These are phyloP conservation scores for Alligator mississippiensis DNA, from an alignment of 2,113 vertebrate species.

Conservation along the genomic window DNA sequence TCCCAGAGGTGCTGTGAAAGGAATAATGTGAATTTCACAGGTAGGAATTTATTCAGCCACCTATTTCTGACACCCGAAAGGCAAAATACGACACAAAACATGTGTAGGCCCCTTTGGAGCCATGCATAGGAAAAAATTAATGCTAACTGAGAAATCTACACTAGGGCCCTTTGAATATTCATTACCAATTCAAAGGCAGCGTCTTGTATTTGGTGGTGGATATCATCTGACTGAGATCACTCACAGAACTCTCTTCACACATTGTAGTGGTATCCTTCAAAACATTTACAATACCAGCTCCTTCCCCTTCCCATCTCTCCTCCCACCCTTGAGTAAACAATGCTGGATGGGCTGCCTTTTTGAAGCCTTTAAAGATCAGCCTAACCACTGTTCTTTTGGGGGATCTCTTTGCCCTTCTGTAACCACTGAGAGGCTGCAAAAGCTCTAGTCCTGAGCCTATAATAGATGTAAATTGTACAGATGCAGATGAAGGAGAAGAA, in stretches of 20 bases:
- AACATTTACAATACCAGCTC: neutral
- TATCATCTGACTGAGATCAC: neutral
- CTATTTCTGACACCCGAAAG: neutral
- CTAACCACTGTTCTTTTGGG: neutral
- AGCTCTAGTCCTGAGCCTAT: neutral
- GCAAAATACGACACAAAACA: neutral
- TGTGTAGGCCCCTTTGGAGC: neutral
- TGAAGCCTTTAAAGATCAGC: constrained; percentile 27
- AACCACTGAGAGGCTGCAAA: constrained; percentile 14
- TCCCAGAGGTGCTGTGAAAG: neutral
- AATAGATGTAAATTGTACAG: constrained; percentile 54
- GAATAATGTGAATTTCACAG: constrained; percentile 19
- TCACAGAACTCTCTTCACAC: neutral
- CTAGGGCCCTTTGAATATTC: neutral
- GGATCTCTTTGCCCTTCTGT: constrained; percentile 16
- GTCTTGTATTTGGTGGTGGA: neutral
- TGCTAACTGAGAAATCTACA: neutral
- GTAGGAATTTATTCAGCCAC: neutral
- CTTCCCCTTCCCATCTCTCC: neutral
- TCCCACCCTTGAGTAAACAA: neutral
- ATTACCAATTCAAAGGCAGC: neutral
- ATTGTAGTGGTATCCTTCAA: neutral
- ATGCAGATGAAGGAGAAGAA: constrained; percentile 37
- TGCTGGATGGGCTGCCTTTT: neutral
- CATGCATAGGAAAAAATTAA: accelerated